A percentile compares a stretch with the other conserved stretches of the same genome.
phyloP scores from a whole-genome alignment of 2,888 invertebrate species.

The Apotomis betuletana region DNA sequence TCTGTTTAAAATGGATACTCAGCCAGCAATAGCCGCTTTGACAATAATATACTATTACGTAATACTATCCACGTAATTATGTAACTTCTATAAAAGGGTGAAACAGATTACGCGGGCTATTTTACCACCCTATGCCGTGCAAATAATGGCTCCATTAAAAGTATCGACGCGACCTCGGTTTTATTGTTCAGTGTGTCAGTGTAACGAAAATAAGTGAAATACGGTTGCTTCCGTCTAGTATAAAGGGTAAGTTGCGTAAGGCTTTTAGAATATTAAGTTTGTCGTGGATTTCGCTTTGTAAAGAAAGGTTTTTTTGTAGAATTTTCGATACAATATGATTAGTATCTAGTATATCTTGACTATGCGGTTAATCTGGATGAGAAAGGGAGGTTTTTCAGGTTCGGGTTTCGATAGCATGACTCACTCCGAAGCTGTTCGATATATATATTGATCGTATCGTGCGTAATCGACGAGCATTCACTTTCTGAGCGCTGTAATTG shows the following conservation, averaged over 20 bases:
- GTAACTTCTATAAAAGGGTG: conserved; percentile 11
- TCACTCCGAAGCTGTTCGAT: too few relatives aligned
- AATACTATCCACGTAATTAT: neutral
- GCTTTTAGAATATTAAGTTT: conserved; percentile 24
- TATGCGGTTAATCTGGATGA: too few relatives aligned
- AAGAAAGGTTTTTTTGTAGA: neutral
- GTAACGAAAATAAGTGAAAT: conserved; percentile 41
- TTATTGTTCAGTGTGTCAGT: conserved; percentile 44
- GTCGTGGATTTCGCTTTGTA: neutral
- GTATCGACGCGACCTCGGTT: conserved; percentile 41
- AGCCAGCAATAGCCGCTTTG: too few relatives aligned
- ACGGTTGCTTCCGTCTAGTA: conserved; percentile 44
- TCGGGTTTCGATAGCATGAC: too few relatives aligned
- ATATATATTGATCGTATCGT: too few relatives aligned
- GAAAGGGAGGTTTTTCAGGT: too few relatives aligned
- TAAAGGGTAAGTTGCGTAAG: conserved; percentile 27
- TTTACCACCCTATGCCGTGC: conserved; percentile 27
- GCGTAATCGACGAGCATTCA: too few relatives aligned
- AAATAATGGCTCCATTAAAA: conserved; percentile 32
- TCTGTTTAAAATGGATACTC: too few relatives aligned
- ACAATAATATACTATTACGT: too few relatives aligned
- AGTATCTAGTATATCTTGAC: too few relatives aligned
- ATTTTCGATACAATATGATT: neutral
- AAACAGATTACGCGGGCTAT: conserved; percentile 17
- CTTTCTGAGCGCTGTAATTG: too few relatives aligned